Conservation (phyloP, 2,797 vertebrate genomes). For the Distichodus sexfasciatus region DNA sequence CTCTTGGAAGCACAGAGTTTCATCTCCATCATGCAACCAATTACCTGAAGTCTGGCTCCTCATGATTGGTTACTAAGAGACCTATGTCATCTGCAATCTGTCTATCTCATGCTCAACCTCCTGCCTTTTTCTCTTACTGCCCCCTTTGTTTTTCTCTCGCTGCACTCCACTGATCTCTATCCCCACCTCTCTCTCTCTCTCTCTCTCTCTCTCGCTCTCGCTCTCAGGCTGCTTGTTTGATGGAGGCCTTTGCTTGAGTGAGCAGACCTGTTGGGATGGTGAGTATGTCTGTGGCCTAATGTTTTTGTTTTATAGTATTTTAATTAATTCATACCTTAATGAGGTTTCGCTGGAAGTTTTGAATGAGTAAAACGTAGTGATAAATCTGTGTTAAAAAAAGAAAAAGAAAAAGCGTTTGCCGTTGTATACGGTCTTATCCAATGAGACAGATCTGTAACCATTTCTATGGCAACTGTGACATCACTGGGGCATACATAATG, state of each 20-base stretch:
- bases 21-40: background rate
- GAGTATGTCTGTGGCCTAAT: conserved; percentile 48
- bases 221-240: conserved; percentile 77
- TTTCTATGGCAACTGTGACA: conserved; percentile 76
- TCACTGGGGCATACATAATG: conserved; percentile 61
- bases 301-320: background rate
- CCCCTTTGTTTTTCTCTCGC: background rate
- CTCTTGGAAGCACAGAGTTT: background rate
- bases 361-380: no score
- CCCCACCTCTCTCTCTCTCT: conserved; percentile 18
- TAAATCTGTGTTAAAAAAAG: no score
- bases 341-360: no score
- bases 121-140: background rate
- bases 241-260: conserved; percentile 67
- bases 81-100: background rate
- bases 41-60: conserved; percentile 12
- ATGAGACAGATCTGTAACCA: conserved; percentile 44
- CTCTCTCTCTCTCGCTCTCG: background rate
- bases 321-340: background rate
- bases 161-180: background rate
- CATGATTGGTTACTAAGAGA: conserved; percentile 13
- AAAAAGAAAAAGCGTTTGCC: no score
- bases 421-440: conserved; percentile 55
- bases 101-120: background rate
- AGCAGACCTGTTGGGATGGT: conserved; percentile 72